phyloP scores from a whole-genome alignment of 2,797 vertebrate genomes.

The Coregonus ussuriensis region DNA sequence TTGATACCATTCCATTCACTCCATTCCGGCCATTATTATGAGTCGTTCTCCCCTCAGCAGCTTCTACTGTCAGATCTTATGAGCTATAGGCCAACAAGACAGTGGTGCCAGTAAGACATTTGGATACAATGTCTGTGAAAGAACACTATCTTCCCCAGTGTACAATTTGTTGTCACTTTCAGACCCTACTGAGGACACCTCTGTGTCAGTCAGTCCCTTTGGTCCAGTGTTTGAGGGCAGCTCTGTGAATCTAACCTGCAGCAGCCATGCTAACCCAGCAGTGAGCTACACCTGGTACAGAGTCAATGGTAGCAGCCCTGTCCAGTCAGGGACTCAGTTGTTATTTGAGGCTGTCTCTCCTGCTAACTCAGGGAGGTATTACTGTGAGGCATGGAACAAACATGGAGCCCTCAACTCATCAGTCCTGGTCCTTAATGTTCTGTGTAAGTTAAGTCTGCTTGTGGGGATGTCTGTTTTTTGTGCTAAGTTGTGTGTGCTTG shows the following conservation, averaged over 20 bases:
- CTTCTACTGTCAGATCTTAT: no score
- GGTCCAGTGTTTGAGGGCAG: no score
- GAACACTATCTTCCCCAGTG: no score
- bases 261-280: background rate
- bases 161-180: conserved; percentile 4
- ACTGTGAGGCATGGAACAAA: background rate
- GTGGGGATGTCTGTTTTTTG: background rate
- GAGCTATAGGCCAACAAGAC: no score
- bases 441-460: conserved; percentile 43
- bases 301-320: background rate
- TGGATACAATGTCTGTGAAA: no score
- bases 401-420: background rate
- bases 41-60: no score
- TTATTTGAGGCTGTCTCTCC: background rate
- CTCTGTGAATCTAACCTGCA: no score
- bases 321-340: background rate
- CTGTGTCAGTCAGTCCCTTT: background rate
- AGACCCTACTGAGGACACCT: background rate
- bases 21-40: no score
- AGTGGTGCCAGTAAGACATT: no score
- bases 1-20: no score
- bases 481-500: no score
- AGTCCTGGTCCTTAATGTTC: conserved; percentile 28
- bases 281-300: conserved; percentile 7
- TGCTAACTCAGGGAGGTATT: background rate